A percentile compares a stretch with the other conserved stretches of the same genome.
Conservation (phyloP, 1,140 invertebrate genomes). For the Trichomalopsis sarcophagae region DNA sequence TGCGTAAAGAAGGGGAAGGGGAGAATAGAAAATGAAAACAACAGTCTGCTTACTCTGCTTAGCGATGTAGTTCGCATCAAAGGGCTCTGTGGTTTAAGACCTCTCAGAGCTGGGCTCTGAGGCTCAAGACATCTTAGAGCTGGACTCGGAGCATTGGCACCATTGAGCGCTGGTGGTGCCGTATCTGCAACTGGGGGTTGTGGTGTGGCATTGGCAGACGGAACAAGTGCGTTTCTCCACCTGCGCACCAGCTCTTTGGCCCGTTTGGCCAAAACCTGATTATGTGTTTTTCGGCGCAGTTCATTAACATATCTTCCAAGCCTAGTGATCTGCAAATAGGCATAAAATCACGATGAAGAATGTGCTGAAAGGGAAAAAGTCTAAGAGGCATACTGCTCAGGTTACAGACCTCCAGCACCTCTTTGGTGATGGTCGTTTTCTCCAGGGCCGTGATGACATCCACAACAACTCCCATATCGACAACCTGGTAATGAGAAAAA, state of each 20-base stretch:
- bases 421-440: conserved; percentile 94
- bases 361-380: neutral
- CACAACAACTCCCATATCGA: conserved; percentile 93
- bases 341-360: neutral
- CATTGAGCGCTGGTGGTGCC: conserved; percentile 70
- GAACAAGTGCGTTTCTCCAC: conserved; percentile 90
- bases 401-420: conserved; percentile 89
- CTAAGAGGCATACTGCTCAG: neutral
- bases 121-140: conserved; percentile 67
- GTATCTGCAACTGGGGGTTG: conserved; percentile 66
- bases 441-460: conserved; percentile 95
- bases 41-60: conserved; percentile 63
- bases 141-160: conserved; percentile 68
- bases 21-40: neutral
- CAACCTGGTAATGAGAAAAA: conserved; percentile 80
- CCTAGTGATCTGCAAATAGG: conserved; percentile 81
- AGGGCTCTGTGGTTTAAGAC: conserved; percentile 70
- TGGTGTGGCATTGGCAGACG: conserved; percentile 72
- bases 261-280: conserved; percentile 88
- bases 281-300: conserved; percentile 87
- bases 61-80: conserved; percentile 65
- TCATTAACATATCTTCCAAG: conserved; percentile 96
- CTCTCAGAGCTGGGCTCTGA: conserved; percentile 68
- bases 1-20: neutral
- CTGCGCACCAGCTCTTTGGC: conserved; percentile 92